Percentiles rank a stretch among this genome's conserved stretches.
Evolutionary conservation across 2,797 vertebrate genomes (phyloP).

Genomic region (Enteromius treurensis): DNA sequence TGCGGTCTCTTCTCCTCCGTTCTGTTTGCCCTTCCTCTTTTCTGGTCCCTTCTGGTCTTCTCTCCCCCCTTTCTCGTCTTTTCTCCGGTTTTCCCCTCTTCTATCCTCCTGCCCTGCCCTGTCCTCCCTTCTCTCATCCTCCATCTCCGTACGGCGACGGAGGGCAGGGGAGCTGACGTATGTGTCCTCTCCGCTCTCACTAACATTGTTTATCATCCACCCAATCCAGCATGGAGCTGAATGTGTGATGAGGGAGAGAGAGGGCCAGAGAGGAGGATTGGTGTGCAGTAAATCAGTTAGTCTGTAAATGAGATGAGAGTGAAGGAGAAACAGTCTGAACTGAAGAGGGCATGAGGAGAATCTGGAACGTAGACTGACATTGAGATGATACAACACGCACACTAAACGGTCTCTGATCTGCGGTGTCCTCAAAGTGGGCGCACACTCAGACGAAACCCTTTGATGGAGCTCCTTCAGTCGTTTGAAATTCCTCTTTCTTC

Average conservation of each 20-base stretch:
- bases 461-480: neutral
- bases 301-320: constrained; percentile 50
- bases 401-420: constrained; percentile 39
- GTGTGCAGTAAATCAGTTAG: constrained; percentile 55
- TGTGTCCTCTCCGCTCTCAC: constrained; percentile 29
- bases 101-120: constrained; percentile 11
- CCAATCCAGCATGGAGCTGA: constrained; percentile 50
- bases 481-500: constrained; percentile 18
- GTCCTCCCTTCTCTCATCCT: constrained; percentile 13
- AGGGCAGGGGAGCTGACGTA: constrained; percentile 30
- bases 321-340: constrained; percentile 48
- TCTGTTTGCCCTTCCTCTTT: neutral
- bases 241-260: constrained; percentile 53
- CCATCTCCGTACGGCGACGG: neutral
- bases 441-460: constrained; percentile 5
- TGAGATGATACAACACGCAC: constrained; percentile 51
- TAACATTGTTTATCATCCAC: constrained; percentile 58
- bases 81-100: constrained; percentile 5
- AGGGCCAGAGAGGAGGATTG: constrained; percentile 22
- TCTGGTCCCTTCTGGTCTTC: neutral
- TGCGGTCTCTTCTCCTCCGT: neutral
- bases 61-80: neutral
- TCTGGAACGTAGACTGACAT: constrained; percentile 56
- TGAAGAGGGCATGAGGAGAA: constrained; percentile 45
- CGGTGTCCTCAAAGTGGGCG: neutral